Conservation (phyloP, 2,797 vertebrate genomes). For the Sarcoramphus papa region DNA sequence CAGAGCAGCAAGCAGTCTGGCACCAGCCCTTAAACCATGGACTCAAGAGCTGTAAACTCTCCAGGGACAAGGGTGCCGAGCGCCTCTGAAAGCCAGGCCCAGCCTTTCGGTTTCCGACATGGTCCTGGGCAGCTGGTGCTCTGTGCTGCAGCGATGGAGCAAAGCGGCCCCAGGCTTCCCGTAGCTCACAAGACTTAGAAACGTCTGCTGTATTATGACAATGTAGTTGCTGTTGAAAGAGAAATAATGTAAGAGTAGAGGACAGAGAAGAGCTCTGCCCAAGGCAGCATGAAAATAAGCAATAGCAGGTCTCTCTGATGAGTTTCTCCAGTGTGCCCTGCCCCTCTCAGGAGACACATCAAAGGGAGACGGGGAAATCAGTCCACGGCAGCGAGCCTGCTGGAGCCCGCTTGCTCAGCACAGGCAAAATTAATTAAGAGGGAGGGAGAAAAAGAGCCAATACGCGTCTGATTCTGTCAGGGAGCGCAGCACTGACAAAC, state of each 20-base stretch:
- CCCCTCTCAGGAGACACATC: slow-evolving; percentile 38
- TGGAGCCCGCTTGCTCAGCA: slow-evolving; percentile 51
- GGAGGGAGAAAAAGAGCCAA: slow-evolving; percentile 2
- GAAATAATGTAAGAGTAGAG: not conserved
- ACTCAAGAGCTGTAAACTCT: rapidly evolving
- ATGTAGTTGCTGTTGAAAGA: not conserved
- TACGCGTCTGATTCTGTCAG: not conserved
- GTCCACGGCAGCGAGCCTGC: not conserved
- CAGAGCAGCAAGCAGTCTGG: rapidly evolving
- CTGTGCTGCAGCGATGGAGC: not conserved
- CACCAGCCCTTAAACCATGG: not conserved
- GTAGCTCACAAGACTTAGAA: not conserved
- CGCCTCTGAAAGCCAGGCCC: rapidly evolving
- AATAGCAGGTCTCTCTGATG: not conserved
- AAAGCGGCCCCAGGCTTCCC: not conserved
- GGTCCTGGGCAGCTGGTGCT: rapidly evolving
- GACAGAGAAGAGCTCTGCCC: slow-evolving; percentile 30
- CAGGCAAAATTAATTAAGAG: slow-evolving; percentile 45
- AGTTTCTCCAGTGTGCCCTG: not conserved
- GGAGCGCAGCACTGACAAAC: not conserved
- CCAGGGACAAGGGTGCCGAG: rapidly evolving
- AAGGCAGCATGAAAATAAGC: slow-evolving; percentile 15
- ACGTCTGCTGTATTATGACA: not conserved
- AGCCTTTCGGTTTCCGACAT: too few species aligned
- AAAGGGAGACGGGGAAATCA: slow-evolving; percentile 36